Conservation (phyloP, 1,140 invertebrate species). For the Tetraneura akinire region DNA sequence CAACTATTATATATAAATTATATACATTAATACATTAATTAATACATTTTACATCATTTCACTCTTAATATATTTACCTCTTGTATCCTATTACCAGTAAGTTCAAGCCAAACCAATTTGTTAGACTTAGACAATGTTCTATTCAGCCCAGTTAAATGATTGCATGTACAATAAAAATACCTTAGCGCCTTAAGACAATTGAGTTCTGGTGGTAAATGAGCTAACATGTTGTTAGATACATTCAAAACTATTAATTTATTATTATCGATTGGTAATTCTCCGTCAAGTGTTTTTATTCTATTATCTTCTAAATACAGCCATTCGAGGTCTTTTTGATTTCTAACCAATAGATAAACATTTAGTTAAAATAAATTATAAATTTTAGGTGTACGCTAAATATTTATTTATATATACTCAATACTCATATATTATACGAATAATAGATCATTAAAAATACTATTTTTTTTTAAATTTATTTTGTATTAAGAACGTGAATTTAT, state of each 20-base stretch:
- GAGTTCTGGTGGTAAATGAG: slow-evolving; percentile 70
- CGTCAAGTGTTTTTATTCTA: slow-evolving; percentile 70
- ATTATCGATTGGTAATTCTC: slow-evolving; percentile 70
- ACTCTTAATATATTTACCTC: slow-evolving; percentile 61
- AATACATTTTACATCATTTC: neutral
- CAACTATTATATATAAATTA: slow-evolving; percentile 62
- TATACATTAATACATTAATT: neutral
- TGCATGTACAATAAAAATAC: slow-evolving; percentile 70
- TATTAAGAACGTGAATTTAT: neutral
- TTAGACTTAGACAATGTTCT: slow-evolving; percentile 69
- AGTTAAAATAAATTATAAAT: too few relatives aligned
- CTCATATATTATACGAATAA: neutral
- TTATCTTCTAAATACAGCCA: slow-evolving; percentile 79
- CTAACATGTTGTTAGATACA: slow-evolving; percentile 71
- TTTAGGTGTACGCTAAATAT: neutral
- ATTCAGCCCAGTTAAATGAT: slow-evolving; percentile 69
- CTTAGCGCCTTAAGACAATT: slow-evolving; percentile 68
- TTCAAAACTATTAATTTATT: slow-evolving; percentile 70
- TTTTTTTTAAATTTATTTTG: neutral
- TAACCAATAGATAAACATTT: slow-evolving; percentile 54
- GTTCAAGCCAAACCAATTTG: slow-evolving; percentile 66
- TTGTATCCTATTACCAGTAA: slow-evolving; percentile 73
- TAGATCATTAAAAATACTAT: neutral
- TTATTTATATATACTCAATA: neutral
- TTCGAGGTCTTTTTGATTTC: slow-evolving; percentile 69